Conservation (phyloP, 2,113 vertebrate species). For the Vombatus ursinus region DNA sequence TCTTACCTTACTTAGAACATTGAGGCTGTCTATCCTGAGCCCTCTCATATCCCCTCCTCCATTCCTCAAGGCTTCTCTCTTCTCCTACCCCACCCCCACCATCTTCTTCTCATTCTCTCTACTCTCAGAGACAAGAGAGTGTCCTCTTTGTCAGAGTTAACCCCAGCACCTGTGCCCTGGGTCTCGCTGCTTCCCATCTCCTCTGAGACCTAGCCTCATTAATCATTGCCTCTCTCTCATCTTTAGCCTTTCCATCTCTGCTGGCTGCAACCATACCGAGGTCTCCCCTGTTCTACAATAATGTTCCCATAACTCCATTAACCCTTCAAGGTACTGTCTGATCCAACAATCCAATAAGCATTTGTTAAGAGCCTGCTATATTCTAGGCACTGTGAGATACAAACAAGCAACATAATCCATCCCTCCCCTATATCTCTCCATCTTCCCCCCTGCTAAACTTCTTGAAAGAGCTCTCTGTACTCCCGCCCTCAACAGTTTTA, state of each 20-base stretch:
- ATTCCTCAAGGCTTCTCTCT: background rate
- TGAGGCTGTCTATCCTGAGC: background rate
- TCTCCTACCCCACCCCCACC: background rate
- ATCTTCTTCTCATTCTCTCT: background rate
- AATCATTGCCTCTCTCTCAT: background rate
- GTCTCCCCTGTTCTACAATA: background rate
- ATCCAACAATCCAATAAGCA: background rate
- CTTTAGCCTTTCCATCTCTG: background rate
- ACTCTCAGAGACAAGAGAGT: background rate
- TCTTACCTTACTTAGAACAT: background rate
- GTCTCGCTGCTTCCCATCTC: background rate
- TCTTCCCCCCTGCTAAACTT: background rate
- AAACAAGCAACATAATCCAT: background rate
- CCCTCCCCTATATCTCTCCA: background rate
- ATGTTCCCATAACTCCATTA: background rate
- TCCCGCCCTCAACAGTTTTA: background rate
- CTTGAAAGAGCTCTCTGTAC: background rate
- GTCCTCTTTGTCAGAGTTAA: background rate
- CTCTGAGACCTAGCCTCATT: background rate
- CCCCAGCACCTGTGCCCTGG: background rate
- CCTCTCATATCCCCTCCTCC: background rate
- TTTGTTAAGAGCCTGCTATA: background rate
- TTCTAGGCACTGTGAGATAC: background rate
- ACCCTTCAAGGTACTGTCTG: background rate
- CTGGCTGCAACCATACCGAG: background rate